Base-by-base conservation (phyloP, 1,140 invertebrate species). In the Branchinecta lindahli region DNA sequence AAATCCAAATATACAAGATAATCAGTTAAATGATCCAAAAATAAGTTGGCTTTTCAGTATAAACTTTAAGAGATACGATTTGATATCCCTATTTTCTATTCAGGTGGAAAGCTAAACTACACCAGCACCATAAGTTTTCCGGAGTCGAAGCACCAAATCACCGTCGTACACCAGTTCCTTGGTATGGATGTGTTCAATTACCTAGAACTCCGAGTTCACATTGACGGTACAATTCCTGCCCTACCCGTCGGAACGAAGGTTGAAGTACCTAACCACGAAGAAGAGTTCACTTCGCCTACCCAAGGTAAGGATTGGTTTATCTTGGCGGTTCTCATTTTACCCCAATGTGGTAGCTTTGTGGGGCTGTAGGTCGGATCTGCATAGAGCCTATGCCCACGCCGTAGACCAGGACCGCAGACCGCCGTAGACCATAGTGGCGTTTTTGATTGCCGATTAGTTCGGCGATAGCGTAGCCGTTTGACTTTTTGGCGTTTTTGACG, bases 151-250 rank as follows among this genome's bases (percentile, higher is more conserved):
- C 85, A 92, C 72, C 83, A 83, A 72, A 80, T 94, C 12, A 82
- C 81, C 12, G 84, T 96, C 33, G 84, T 82, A 70, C 92, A 94
- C 78, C 83, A 83, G 72, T 96, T 88, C 76, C 79, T 86, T 69
- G 94, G 94, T 0, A 82, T 93, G n/a, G 91, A 96, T 78, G 88
- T 93, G 10, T 94, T 91, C 76, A 90, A 94, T 76, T 91, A 94
- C 79, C 78, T 96, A 46, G 83, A 85, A 74, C 82, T 92, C 72
- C 86, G 90, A 69, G 85, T 87, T 0, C 82, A 88, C 52, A 81
- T 97, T 12, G 84, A 86, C 68, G 94, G 94, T 45, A 85, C 84
- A 5, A 78, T 94, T 15, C 93, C 94, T 0, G 74, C 77, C 0
- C 77, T 96, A 15, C 78, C 83, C 0, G 71, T 78, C 7, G 84